Evolutionary conservation across 2,797 vertebrate genomes (phyloP).

Genomic region (Syndactyla subalaris): DNA sequence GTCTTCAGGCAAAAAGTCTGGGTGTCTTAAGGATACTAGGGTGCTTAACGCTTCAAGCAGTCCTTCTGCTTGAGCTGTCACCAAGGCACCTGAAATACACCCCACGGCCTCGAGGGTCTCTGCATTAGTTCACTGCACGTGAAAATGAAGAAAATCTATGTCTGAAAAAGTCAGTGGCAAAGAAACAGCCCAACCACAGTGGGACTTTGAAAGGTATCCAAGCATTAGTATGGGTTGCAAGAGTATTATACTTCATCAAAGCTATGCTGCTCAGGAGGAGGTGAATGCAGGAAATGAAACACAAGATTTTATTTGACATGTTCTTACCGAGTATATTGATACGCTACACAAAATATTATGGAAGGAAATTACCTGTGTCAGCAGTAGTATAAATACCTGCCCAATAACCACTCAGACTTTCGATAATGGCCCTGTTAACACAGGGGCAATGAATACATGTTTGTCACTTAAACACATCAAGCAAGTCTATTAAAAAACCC

Average conservation of each 20-base stretch:
- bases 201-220: conserved; percentile 35
- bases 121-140: not conserved
- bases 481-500: conserved; percentile 3
- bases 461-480: conserved; percentile 50
- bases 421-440: conserved; percentile 49
- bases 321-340: conserved; percentile 44
- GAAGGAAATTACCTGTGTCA: conserved; percentile 64
- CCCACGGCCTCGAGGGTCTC: not conserved
- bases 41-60: not conserved
- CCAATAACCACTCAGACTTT: conserved; percentile 44
- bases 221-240: not conserved
- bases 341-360: conserved; percentile 60
- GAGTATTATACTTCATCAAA: conserved; percentile 39
- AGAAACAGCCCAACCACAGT: not conserved
- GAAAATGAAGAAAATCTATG: not conserved
- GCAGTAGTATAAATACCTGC: conserved; percentile 49
- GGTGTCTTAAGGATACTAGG: not conserved
- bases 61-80: not conserved
- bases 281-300: conserved; percentile 56
- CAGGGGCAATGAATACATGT: conserved; percentile 29
- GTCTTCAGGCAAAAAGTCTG: not conserved
- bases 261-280: conserved; percentile 22
- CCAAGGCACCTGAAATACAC: not conserved
- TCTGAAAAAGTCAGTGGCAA: not conserved
- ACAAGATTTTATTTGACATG: conserved; percentile 59